Base-by-base conservation (phyloP, 2,888 invertebrate genomes). In the Coronaproctus castanopsis region DNA sequence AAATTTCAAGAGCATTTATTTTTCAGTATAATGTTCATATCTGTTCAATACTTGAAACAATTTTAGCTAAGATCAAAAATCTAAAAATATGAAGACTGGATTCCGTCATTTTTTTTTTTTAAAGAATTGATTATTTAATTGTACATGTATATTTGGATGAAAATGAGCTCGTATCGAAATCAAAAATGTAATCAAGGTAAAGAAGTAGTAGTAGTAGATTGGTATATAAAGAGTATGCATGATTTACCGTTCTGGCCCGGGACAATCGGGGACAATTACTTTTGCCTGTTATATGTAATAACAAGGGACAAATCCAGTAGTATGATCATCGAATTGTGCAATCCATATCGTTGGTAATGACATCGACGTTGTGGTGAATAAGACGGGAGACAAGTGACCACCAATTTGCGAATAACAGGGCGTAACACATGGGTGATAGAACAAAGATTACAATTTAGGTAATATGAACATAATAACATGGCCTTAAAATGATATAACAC, bases 191-290 rank as follows among this genome's bases (percentile, higher is more conserved):
- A 36, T 36, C 36, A 36, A 8, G 36, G 36, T 36, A 36, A 8
- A 36, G 36, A 36, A 36, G 36, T 36, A 36, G 36, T 36, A 36
- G 36, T 36, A 36, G 36, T 36, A 36, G 36, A 36, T 36, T 36
- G 36, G 36, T 36, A 36, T 36, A 36, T 36, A 36, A 36, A 36
- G 36, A n/a, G n/a, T n/a, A n/a, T n/a, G n/a, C n/a, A n/a, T n/a
- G n/a, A n/a, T n/a, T 89, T 95, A 97, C 96, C 97, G 95, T 95
- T 98, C 97, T 81, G 97, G 97, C 85, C 96, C 95, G 81, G 92
- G 91, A 84, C 93, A 95, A 89, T 98, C 98, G 82, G 97, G 97
- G 85, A 98, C 93, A 84, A 92, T 92, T 80, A 98, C 91, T 83
- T 89, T 90, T 85, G 96, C 95, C 87, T 36, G 36, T 36, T 8